Evolutionary conservation across 2,888 invertebrate species (phyloP), one percentile per base, ranked within the genome.

Genomic region (Lepidocyrtinus sp.): DNA sequence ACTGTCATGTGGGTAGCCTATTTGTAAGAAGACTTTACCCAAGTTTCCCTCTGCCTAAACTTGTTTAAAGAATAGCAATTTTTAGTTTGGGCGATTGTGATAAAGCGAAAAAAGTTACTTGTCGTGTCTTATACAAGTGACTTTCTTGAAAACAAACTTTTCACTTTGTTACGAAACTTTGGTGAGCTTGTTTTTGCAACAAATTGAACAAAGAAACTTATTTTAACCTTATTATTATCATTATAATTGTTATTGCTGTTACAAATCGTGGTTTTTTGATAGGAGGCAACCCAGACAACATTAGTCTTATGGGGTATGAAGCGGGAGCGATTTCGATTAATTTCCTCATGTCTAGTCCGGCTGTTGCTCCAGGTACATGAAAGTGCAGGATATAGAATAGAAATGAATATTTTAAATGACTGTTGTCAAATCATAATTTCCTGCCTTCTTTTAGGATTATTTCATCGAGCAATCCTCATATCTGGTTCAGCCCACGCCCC

Each of bases 271-370:
- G 97, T 75, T n/a, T n/a, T n/a, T n/a, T n/a, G n/a, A n/a, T n/a
- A n/a, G 99, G 99, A 1, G 98, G 99, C 90, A 45, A n/a, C n/a
- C 94, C 96, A 21, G 92, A 93, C 68, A 94, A 95, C 88, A 96
- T 99, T 73, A 98, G 98, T 0, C 90, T 99, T 72, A 94, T 97
- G 88, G 98, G 99, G 0, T 98, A 99, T 88, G 98, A 98, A 0
- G 95, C 96, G 1, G 99, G 99, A 0, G 99, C 98, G 0, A 97
- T 98, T 0, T 95, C 98, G 88, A 98, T 99, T 87, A 97, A 98
- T 90, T 95, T 98, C 88, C 93, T 99, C 82, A 96, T 98, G 94
- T 95, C 98, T 87, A 98, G 98, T 25, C 97, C 98, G 0, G 96
- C 97, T 72, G 97, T 97, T 86, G 94, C 82, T 65, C 85, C 85